phyloP scores from a whole-genome alignment of 2,888 invertebrate genomes.

The Spilosoma lubricipeda region DNA sequence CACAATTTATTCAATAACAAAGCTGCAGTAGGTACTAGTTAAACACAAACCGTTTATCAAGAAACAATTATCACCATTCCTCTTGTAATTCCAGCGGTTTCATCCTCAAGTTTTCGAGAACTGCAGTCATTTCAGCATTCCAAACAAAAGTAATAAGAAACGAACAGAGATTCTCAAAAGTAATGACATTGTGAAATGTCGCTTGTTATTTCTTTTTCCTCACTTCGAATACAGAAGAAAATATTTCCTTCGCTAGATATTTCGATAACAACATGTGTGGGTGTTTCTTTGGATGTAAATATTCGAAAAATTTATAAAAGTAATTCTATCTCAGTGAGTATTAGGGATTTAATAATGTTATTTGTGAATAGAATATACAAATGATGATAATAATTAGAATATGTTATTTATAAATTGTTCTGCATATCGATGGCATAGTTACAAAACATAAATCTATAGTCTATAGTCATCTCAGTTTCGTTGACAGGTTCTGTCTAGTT shows the following conservation, averaged over 20 bases:
- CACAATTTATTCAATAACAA: neutral
- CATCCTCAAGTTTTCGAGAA: neutral
- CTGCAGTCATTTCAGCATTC: slow-evolving; percentile 5
- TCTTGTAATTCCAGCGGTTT: neutral
- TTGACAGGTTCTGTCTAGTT: no score
- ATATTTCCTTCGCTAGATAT: neutral
- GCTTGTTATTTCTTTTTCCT: neutral
- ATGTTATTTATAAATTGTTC: no score
- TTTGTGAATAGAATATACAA: no score
- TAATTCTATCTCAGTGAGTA: no score
- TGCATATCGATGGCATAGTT: no score
- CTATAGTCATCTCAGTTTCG: no score
- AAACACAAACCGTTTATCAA: neutral
- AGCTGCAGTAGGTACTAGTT: neutral
- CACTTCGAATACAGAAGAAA: neutral
- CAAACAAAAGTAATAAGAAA: neutral
- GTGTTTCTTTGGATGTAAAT: no score
- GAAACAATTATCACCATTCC: neutral
- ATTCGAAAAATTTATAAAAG: no score
- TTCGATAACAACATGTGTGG: no score
- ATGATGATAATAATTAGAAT: no score
- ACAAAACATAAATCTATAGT: no score
- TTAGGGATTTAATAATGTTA: no score
- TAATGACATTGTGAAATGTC: neutral
- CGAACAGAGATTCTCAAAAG: neutral